Evolutionary conservation across 1,140 invertebrate genomes (phyloP).

Genomic region (Aethina tumida): DNA sequence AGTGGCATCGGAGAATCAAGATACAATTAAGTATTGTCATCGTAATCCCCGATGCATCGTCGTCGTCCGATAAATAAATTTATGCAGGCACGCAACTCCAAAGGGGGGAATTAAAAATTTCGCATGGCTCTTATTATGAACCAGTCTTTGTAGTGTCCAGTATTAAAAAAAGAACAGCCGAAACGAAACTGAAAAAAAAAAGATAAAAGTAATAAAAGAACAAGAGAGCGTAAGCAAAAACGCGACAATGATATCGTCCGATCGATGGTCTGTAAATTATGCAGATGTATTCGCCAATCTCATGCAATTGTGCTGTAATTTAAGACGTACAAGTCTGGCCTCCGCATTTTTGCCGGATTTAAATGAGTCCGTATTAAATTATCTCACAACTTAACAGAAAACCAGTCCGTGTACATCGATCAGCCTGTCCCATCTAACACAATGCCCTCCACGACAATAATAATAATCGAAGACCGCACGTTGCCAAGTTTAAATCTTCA

Average conservation of each 20-base stretch:
- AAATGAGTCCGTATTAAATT: constrained; percentile 32
- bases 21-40: constrained; percentile 1
- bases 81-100: background rate
- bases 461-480: too few species aligned
- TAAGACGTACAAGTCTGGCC: constrained; percentile 27
- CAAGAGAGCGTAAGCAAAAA: too few species aligned
- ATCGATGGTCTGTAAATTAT: constrained; percentile 30
- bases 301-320: constrained; percentile 35
- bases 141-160: too few species aligned
- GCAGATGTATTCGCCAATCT: constrained; percentile 35
- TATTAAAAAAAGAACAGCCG: background rate
- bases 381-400: constrained; percentile 21
- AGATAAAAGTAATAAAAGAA: too few species aligned
- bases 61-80: background rate
- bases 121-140: too few species aligned
- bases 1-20: too few species aligned
- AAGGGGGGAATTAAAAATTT: constrained; percentile 1
- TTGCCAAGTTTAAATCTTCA: too few species aligned
- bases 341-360: constrained; percentile 27
- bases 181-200: constrained; percentile 6
- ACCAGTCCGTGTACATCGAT: constrained; percentile 26
- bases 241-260: constrained; percentile 32
- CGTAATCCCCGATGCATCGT: constrained; percentile 1
- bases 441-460: constrained; percentile 15
- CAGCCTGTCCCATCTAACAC: constrained; percentile 19